These are phyloP conservation scores for Vidua chalybeata DNA, from an alignment of 2,113 vertebrate species.

Conservation along the genomic window DNA sequence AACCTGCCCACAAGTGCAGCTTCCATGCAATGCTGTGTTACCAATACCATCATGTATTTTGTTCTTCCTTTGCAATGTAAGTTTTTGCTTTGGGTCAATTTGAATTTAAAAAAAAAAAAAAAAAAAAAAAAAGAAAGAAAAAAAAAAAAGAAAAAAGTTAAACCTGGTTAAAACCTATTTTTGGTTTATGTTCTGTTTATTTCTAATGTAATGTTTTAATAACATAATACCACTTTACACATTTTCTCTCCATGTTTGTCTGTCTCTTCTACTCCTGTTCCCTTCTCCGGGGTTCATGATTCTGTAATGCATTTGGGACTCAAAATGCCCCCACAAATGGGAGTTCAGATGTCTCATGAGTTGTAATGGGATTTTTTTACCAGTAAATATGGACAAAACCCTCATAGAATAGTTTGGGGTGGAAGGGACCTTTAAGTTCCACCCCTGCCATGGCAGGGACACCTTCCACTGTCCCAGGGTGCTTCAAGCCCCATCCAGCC, in stretches of 20 bases:
- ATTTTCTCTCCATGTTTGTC: conserved; percentile 14
- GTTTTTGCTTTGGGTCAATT: conserved; percentile 77
- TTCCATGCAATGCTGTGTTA: conserved; percentile 70
- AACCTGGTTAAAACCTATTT: conserved; percentile 61
- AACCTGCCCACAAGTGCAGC: conserved; percentile 36
- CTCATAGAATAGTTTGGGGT: neutral
- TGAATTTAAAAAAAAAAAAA: conserved; percentile 66
- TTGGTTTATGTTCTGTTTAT: conserved; percentile 63
- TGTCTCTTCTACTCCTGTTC: neutral
- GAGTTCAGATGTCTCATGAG: neutral
- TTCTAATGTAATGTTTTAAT: conserved; percentile 56
- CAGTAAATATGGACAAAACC: neutral
- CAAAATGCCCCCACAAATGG: neutral
- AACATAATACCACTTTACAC: conserved; percentile 47
- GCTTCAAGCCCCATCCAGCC: rapidly evolving
- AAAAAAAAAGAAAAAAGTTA: conserved; percentile 41
- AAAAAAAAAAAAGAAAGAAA: neutral
- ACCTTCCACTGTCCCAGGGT: rapidly evolving
- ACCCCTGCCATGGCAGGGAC: neutral
- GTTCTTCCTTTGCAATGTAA: conserved; percentile 81
- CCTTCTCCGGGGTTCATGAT: rapidly evolving
- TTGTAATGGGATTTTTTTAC: neutral
- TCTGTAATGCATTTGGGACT: neutral
- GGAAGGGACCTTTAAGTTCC: neutral
- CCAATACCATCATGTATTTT: conserved; percentile 69